These are phyloP conservation scores for Pangasianodon hypophthalmus DNA, from an alignment of 2,113 vertebrate species.

Conservation along the genomic window DNA sequence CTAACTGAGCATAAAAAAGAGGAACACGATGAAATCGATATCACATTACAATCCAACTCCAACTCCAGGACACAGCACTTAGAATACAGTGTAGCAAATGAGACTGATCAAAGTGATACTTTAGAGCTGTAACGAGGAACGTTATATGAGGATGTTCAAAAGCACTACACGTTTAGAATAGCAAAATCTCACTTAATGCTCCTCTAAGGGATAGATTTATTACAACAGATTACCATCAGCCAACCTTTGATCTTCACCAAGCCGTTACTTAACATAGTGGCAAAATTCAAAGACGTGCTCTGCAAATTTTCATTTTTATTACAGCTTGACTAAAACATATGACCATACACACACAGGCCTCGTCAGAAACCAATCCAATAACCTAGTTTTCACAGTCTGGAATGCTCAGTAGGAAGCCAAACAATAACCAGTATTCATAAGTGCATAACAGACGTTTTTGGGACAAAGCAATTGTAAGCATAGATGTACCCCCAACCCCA, in stretches of 20 bases:
- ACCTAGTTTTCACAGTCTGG: not conserved
- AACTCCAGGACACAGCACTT: slow-evolving; percentile 17
- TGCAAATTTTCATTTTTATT: slow-evolving; percentile 14
- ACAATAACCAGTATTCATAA: slow-evolving; percentile 26
- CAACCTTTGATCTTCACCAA: slow-evolving; percentile 47
- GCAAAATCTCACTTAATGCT: slow-evolving; percentile 23
- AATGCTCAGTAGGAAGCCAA: not conserved
- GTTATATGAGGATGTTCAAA: slow-evolving; percentile 4
- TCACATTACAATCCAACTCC: slow-evolving; percentile 7
- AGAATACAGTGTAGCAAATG: slow-evolving; percentile 6
- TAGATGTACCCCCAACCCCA: not conserved
- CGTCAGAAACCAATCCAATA: slow-evolving; percentile 15
- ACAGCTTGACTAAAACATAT: slow-evolving; percentile 12
- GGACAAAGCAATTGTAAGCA: not conserved
- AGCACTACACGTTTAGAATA: slow-evolving; percentile 23
- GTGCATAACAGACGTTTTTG: not conserved
- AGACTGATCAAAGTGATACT: slow-evolving; percentile 9
- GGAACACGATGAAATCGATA: not conserved
- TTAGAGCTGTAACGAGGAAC: slow-evolving; percentile 26
- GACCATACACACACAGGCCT: slow-evolving; percentile 27
- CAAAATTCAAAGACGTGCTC: not conserved
- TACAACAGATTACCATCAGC: slow-evolving; percentile 44
- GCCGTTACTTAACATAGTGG: slow-evolving; percentile 5
- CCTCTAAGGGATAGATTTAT: slow-evolving; percentile 12
- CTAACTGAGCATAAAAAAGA: not conserved